phyloP scores from a whole-genome alignment of 2,113 vertebrate species.

The Pseudolaguvia tuberculata region DNA sequence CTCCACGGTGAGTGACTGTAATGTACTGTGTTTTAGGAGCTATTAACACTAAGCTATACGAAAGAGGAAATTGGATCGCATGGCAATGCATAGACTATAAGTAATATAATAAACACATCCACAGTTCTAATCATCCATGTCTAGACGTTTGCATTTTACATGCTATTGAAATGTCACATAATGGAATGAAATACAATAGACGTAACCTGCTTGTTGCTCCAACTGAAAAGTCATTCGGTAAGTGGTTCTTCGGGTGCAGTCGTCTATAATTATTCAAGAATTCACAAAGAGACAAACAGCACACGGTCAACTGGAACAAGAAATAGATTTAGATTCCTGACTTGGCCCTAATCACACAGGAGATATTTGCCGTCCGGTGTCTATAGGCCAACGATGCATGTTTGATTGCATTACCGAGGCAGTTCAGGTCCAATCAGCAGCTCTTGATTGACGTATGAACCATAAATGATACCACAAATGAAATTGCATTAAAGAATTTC shows the following conservation, averaged over 20 bases:
- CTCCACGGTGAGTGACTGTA: neutral
- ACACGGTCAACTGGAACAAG: slow-evolving; percentile 15
- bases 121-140: neutral
- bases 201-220: neutral
- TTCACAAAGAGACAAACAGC: slow-evolving; percentile 5
- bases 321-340: neutral
- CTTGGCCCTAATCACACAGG: neutral
- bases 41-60: neutral
- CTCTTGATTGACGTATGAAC: too few species aligned
- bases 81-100: neutral
- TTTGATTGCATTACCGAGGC: too few species aligned
- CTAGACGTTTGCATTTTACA: neutral
- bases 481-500: too few species aligned
- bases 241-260: neutral
- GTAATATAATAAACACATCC: neutral
- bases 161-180: neutral
- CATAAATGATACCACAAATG: too few species aligned
- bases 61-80: neutral
- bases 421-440: too few species aligned
- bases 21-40: neutral
- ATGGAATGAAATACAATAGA: slow-evolving; percentile 9
- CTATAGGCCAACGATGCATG: too few species aligned
- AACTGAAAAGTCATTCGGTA: neutral
- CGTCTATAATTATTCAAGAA: slow-evolving; percentile 13
- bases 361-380: neutral